These are phyloP conservation scores for Ctena decussata DNA, from an alignment of 2,888 invertebrate genomes.

Conservation along the genomic window DNA sequence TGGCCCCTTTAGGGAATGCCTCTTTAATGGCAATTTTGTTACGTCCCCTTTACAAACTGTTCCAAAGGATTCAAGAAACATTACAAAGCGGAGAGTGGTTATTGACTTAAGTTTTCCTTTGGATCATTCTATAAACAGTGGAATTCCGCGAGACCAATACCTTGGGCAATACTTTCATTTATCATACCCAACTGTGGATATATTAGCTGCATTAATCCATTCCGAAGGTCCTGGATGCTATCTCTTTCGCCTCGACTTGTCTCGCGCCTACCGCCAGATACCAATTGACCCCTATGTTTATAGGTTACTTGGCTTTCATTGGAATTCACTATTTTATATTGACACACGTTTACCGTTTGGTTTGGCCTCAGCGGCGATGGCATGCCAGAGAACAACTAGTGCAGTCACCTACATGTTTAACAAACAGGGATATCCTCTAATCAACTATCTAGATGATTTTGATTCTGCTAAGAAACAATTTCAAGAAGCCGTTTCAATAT, in stretches of 20 bases:
- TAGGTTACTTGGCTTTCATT: background rate
- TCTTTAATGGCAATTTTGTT: background rate
- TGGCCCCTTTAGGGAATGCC: background rate
- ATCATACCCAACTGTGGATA: constrained; percentile 15
- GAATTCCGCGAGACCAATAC: constrained; percentile 2
- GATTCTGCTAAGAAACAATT: background rate
- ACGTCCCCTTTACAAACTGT: constrained; percentile 18
- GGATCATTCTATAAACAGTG: constrained; percentile 2
- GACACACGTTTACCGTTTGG: background rate
- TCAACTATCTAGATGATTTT: background rate
- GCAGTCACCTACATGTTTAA: background rate
- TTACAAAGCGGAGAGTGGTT: background rate
- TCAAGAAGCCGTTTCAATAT: background rate
- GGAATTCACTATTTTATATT: background rate
- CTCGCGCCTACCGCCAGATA: background rate
- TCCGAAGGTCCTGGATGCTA: background rate
- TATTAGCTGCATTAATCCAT: background rate
- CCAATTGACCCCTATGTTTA: background rate
- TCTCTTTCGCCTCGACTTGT: background rate
- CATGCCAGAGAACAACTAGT: background rate
- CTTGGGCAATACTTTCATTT: background rate
- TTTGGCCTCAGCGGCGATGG: background rate
- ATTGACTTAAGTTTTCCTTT: constrained; percentile 20
- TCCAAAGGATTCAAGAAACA: constrained; percentile 1
- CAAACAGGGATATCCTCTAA: background rate